phyloP scores from a whole-genome alignment of 92 coral and sea anemone species.

The Porites lobata region DNA sequence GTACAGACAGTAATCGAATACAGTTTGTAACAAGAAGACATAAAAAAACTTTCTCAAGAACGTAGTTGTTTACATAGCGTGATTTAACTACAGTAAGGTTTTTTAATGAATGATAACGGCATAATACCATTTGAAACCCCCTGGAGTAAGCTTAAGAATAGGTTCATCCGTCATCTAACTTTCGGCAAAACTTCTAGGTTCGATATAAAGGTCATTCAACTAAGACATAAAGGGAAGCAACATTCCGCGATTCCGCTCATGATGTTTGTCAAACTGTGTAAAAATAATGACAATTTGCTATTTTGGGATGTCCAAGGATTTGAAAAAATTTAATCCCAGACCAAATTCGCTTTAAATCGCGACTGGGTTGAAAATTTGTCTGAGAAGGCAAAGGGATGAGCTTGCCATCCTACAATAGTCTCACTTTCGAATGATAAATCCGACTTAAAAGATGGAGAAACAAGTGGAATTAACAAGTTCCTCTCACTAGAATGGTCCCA shows the following conservation, averaged over 20 bases:
- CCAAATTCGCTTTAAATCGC: not conserved
- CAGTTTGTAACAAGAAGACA: not conserved
- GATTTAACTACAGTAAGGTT: not conserved
- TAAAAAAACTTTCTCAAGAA: conserved; percentile 20
- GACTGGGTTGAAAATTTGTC: not conserved
- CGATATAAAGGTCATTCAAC: not conserved
- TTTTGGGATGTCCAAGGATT: not conserved
- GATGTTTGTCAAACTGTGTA: not conserved
- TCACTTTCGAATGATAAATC: too few relatives aligned
- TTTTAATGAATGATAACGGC: not conserved
- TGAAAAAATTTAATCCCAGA: conserved; percentile 1
- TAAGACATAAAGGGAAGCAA: not conserved
- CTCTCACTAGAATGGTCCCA: not conserved
- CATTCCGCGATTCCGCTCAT: not conserved
- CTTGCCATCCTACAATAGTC: not conserved
- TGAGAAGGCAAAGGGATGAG: conserved; percentile 16
- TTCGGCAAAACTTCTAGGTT: not conserved
- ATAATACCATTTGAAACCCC: not conserved
- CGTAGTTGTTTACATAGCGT: conserved; percentile 25
- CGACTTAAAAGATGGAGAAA: not conserved
- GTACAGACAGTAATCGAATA: not conserved
- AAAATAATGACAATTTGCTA: not conserved
- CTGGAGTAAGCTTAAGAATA: not conserved
- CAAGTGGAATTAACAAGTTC: not conserved
- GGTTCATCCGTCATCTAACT: not conserved